Base-by-base conservation (phyloP, 30 jellyfish, hydroid and myxozoan species). In the Pelagia noctiluca region DNA sequence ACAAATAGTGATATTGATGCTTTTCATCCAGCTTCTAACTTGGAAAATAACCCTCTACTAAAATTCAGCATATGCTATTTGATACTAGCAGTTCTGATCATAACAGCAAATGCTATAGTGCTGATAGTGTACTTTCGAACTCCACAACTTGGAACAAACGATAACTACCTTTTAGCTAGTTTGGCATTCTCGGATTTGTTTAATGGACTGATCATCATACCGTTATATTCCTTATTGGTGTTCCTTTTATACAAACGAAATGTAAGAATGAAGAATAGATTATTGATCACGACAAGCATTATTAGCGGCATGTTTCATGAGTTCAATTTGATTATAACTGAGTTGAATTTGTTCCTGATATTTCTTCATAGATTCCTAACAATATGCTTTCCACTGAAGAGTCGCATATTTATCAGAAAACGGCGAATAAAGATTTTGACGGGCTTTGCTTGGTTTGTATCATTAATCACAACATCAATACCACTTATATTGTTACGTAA, bases 401-500 rank as follows among this genome's bases (percentile, higher is more conserved):
- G 92, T 80, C 73, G 92, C 19, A 82, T 50, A 38, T 22, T 82
- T n/a, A 82, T 70, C 31, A 82, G 86, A 24, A 34, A 75, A 69
- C 62, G 47, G 16, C 75, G 75, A 10, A 50, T 82, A 22, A 7
- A 60, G 35, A 25, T 24, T 5, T 64, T 63, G 2, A 82, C 70
- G 12, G 25, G 54, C 21, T 47, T 75, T 19, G 47, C 62, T 3
- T 82, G 92, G 92, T 5, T 68, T 23, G 42, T 61, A 19, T 71
- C 92, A 46, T 63, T 46, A 32, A 47, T 82, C 47, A 71, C 70
- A 29, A 86, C 92, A 2, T 13, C 70, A 0, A 35, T 82, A 65
- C 92, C 92, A 32, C 71, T 82, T 57, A 31, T 78, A 35, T 82
- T 85, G 92, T 82, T 85, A 46, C 70, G n/a, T 80, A 82, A 82